Conservation (phyloP, 2,113 vertebrate genomes). For the Cricetomys ansorgei region DNA sequence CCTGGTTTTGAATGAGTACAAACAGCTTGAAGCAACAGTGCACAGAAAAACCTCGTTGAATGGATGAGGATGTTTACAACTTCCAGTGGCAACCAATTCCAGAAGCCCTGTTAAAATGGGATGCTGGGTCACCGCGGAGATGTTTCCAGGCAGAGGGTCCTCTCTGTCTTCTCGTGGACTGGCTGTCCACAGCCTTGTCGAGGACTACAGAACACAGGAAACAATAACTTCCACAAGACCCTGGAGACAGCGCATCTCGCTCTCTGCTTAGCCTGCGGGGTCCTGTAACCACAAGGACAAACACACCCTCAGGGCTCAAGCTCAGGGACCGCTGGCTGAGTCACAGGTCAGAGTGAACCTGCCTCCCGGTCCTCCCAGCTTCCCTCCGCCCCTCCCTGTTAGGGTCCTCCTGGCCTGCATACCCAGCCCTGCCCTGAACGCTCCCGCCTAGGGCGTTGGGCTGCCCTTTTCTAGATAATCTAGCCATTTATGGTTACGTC, state of each 20-base stretch:
- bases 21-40: background rate
- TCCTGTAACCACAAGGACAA: no score
- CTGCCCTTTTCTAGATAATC: no score
- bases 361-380: no score
- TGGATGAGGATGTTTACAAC: background rate
- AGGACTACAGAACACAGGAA: background rate
- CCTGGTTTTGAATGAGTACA: background rate
- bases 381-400: no score
- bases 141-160: background rate
- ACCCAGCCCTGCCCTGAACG: no score
- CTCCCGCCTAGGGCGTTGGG: no score
- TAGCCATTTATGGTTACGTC: no score
- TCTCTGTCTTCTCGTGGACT: background rate
- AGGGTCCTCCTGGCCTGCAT: no score
- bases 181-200: background rate
- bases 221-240: background rate
- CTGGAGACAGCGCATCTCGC: background rate
- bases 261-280: no score
- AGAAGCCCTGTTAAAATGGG: background rate
- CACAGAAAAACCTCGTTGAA: background rate
- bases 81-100: background rate
- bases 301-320: no score
- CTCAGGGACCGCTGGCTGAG: no score
- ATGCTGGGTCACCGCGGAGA: background rate
- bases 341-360: no score